phyloP scores from a whole-genome alignment of 2,113 vertebrate genomes.

The Anhinga anhinga region DNA sequence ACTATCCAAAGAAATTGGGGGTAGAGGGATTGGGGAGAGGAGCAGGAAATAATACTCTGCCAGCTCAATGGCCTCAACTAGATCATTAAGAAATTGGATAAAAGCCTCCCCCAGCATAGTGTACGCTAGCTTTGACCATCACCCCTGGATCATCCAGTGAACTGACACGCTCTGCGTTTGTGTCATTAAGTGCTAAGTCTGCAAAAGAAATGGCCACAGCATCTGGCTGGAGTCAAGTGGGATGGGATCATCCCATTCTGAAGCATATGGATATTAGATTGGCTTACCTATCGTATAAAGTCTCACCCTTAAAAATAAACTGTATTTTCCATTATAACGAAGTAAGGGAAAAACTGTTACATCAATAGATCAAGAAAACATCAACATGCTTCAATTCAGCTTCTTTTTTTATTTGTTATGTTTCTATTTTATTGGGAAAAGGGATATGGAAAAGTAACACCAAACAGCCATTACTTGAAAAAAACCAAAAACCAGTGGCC shows the following conservation, averaged over 20 bases:
- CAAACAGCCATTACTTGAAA: background rate
- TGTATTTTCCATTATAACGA: background rate
- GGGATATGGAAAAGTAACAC: background rate
- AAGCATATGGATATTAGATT: background rate
- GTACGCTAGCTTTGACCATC: rapidly evolving
- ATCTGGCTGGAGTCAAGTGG: background rate
- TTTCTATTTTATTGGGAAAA: background rate
- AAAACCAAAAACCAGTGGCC: background rate
- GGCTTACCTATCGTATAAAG: background rate
- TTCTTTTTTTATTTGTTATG: background rate
- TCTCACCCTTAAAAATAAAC: background rate
- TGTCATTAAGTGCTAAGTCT: background rate
- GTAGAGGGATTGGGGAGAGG: background rate
- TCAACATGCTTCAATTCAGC: background rate
- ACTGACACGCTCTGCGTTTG: background rate
- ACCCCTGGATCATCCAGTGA: background rate
- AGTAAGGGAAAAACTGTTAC: background rate
- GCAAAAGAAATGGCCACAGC: background rate
- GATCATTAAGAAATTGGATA: background rate
- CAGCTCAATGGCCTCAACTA: background rate
- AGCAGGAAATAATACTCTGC: background rate
- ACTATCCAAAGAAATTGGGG: background rate
- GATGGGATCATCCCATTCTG: background rate
- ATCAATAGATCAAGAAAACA: background rate
- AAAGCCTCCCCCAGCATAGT: background rate